Evolutionary conservation across 2,797 vertebrate genomes (phyloP).

Genomic region (Pipistrellus nathusii): DNA sequence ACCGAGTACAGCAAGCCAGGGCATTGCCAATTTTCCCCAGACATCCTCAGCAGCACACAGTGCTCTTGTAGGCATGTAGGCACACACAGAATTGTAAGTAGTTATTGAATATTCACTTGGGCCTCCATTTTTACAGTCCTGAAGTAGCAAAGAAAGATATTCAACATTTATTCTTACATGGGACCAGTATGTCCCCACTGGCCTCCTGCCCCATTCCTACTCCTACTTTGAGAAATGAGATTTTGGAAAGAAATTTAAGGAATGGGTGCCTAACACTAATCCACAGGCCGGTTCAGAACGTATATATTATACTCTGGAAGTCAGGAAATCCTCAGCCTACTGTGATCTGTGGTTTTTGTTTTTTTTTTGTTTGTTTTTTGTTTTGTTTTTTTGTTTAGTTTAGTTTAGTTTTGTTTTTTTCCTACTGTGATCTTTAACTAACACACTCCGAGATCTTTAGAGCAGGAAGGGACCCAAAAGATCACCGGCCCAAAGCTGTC

Average conservation of each 20-base stretch:
- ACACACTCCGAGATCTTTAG: neutral
- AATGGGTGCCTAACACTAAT: neutral
- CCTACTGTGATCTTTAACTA: no score
- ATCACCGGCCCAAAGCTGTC: neutral
- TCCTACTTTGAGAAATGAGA: neutral
- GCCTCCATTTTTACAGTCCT: neutral
- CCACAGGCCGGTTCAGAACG: neutral
- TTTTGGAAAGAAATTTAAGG: neutral
- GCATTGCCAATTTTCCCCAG: neutral
- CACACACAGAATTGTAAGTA: neutral
- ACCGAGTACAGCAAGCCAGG: no score
- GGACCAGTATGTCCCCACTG: neutral
- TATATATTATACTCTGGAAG: neutral
- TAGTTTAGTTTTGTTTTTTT: no score
- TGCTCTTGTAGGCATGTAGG: neutral
- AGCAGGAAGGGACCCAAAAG: neutral
- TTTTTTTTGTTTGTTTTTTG: no score
- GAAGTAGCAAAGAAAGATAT: slow-evolving; percentile 11
- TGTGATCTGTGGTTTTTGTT: neutral
- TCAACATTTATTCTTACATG: neutral
- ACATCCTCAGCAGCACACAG: neutral
- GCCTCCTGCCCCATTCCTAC: neutral
- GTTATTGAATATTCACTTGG: neutral
- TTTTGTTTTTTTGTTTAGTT: no score
- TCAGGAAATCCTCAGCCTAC: neutral